Evolutionary conservation across 2,113 vertebrate genomes (phyloP).

Genomic region (Onychorhynchus coronatus): DNA sequence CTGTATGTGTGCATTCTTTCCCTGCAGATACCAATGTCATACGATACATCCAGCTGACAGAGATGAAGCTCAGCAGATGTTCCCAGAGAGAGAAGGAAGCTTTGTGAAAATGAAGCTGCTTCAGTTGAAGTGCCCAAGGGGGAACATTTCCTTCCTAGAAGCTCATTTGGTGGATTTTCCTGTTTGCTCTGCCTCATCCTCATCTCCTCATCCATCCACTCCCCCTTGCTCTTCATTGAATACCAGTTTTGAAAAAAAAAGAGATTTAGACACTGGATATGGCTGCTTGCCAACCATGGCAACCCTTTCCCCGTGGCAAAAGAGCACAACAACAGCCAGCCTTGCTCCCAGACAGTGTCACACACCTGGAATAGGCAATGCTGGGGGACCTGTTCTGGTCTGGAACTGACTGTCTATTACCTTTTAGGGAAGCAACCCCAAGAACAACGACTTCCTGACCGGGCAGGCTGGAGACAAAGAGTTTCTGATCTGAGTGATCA

Average conservation of each 20-base stretch:
- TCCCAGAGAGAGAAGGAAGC: constrained; percentile 93
- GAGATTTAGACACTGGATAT: constrained; percentile 10
- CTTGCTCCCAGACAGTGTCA: constrained; percentile 19
- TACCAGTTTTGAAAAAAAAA: constrained; percentile 37
- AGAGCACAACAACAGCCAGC: constrained; percentile 50
- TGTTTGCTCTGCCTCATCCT: constrained; percentile 53
- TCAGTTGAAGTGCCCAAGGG: constrained; percentile 32
- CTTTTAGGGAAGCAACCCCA: not conserved
- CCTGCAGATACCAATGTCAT: constrained; percentile 93
- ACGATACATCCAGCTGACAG: constrained; percentile 98
- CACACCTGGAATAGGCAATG: constrained; percentile 9
- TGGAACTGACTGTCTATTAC: constrained; percentile 2
- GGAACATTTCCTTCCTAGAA: constrained; percentile 42
- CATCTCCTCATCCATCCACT: not conserved
- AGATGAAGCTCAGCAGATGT: constrained; percentile 96
- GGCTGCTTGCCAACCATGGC: constrained; percentile 7
- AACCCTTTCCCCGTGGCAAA: constrained; percentile 3
- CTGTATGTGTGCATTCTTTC: constrained; percentile 44
- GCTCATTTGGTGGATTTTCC: constrained; percentile 56
- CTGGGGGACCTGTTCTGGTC: not conserved
- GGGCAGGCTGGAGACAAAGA: not conserved
- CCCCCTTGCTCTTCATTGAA: constrained; percentile 33
- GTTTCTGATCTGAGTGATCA: not conserved
- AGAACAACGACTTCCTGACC: not conserved
- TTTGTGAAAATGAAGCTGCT: constrained; percentile 71